Base-by-base conservation (phyloP, 2,797 vertebrate genomes). In the Platyrinchus mystaceus region DNA sequence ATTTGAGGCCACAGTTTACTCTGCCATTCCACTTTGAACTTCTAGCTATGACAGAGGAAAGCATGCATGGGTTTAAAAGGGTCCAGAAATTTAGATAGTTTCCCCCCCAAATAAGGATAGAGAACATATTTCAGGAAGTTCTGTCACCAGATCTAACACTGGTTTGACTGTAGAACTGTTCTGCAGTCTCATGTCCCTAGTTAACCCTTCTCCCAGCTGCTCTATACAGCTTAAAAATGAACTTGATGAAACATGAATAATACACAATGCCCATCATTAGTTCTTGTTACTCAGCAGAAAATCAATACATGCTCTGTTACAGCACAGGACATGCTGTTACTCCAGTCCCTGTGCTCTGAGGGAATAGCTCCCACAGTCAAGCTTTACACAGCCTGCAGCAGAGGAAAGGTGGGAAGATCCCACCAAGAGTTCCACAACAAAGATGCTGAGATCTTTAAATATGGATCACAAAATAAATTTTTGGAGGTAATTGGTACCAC, bases 201-300 rank as follows among this genome's bases (percentile, higher is more conserved):
- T 89, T 95, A 95, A 95, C 91, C 92, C 91, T 81, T 92, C 92
- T 83, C 73, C 68, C 79, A 86, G 82, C 73, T 73, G 50, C 70
- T 90, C 50, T 66, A 62, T n/a, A 85, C 43, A 55, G 92, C 79
- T 87, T 78, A 80, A 83, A 93, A 94, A 89, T 75, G 21, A 85
- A 92, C 69, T 92, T 41, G 32, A 89, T 93, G 95, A 87, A 95
- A 95, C 91, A 89, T 78, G 90, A 92, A 89, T 91, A 93, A 84
- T 41, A 84, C 84, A 94, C 89, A 96, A 87, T 91, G 87, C 62
- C 79, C 91, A 92, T 96, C 95, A 88, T 96, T 93, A 96, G 82
- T 75, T 94, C 89, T 89, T 91, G 89, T 92, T 94, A 93, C 89
- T 92, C 92, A 91, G 92, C 94, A 89, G 91, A 95, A 94, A 95